Base-by-base conservation (phyloP, 2,888 invertebrate species). In the Himalopsyche japonica region DNA sequence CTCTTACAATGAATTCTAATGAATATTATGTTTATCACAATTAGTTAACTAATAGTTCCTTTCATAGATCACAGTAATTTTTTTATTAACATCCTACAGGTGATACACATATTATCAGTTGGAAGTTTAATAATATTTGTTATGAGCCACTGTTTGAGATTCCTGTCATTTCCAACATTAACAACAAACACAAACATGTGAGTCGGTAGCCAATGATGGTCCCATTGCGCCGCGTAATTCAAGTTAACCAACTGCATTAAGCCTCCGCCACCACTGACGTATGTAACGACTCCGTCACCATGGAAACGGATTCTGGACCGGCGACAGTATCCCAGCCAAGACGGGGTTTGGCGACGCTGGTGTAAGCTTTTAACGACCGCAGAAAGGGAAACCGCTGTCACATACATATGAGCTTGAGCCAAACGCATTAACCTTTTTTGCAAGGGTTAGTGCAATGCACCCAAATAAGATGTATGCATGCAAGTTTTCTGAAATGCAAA, bases 231-330 rank as follows among this genome's bases (percentile, higher is more conserved):
- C 81, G 79, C 79, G 85, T 83, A 85, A 85, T 85, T 85, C 83
- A 85, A 81, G 79, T 81, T 85, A 85, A 85, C 85, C 70, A 83
- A 76, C 70, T 79, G 77, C 85, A 81, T 85, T 81, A 85, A 34
- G 70, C 76, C 79, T 57, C 57, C 57, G 57, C 57, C 57, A 57
- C 57, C 57, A 20, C 57, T 57, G 57, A 57, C 57, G 57, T 57
- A n/a, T 57, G 57, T 57, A 57, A 57, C 57, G 57, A 20, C 76
- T 76, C 76, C 27, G 34, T 81, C 76, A 76, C 76, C 81, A 70
- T 57, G 48, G 32, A 7, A 32, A 30, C 47, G 47, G 20, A 32
- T 20, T 32, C 32, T n/a, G 80, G 18, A 32, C 32, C 80, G 80
- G 30, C 20, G 80, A 15, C 37, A 32, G 81, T 3, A 24, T 32